Evolutionary conservation across 2,797 vertebrate species (phyloP).

Genomic region (Neomorphus geoffroyi): DNA sequence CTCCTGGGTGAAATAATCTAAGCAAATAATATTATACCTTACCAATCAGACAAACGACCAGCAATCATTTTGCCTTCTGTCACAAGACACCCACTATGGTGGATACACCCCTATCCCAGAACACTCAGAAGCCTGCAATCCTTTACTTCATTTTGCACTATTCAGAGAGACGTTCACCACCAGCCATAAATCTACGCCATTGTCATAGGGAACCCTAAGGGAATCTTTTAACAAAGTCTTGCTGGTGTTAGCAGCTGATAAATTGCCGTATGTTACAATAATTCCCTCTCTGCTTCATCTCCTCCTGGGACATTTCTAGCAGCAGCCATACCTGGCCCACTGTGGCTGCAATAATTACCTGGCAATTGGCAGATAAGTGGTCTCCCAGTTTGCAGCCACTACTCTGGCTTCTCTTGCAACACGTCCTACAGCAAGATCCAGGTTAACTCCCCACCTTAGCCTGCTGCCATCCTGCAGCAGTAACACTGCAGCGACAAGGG

Average conservation of each 20-base stretch:
- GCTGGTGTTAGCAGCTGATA: neutral
- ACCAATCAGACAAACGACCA: neutral
- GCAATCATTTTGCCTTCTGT: neutral
- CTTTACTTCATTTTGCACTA: neutral
- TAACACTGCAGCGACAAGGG: neutral
- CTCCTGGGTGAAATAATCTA: neutral
- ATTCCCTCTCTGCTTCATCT: neutral
- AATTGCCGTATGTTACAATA: neutral
- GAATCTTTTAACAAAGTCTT: neutral
- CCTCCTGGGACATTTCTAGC: neutral
- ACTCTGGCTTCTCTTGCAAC: neutral
- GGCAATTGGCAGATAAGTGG: neutral
- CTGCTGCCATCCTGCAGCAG: neutral
- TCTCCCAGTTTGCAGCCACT: neutral
- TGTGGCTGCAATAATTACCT: neutral
- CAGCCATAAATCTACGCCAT: neutral
- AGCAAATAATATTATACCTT: neutral
- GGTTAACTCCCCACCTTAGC: neutral
- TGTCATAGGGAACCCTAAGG: neutral
- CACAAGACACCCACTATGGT: neutral
- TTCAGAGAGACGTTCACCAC: neutral
- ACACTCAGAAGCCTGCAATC: neutral
- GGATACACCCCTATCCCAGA: neutral
- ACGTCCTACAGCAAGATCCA: neutral
- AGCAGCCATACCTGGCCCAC: neutral